Conservation (phyloP, 2,797 vertebrate species). For the Hipposideros larvatus region DNA sequence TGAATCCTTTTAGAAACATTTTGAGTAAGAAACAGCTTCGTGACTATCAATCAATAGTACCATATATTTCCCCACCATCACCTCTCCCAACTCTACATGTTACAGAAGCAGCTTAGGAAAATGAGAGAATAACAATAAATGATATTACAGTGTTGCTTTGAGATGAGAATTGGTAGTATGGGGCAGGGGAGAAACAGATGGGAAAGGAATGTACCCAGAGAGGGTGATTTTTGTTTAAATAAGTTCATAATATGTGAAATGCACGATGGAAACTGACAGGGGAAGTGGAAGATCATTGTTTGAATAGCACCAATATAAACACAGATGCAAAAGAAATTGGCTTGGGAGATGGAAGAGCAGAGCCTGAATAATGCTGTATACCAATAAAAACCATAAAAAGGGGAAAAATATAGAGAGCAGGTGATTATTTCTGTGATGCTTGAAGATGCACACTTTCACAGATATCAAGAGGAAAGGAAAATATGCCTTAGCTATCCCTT, state of each 20-base stretch:
- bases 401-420: constrained; percentile 10
- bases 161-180: constrained; percentile 70
- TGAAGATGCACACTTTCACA: constrained; percentile 46
- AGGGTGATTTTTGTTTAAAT: constrained; percentile 79
- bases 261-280: constrained; percentile 72
- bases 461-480: constrained; percentile 69
- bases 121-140: constrained; percentile 60
- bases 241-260: constrained; percentile 67
- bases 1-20: constrained; percentile 49
- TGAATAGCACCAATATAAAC: constrained; percentile 81
- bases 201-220: constrained; percentile 67
- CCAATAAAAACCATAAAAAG: constrained; percentile 75
- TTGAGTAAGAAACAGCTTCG: constrained; percentile 11
- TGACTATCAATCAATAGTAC: constrained; percentile 39
- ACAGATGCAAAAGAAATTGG: constrained; percentile 77
- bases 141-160: constrained; percentile 54
- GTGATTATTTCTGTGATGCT: constrained; percentile 50
- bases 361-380: constrained; percentile 49
- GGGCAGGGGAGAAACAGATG: constrained; percentile 62
- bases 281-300: constrained; percentile 78
- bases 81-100: constrained; percentile 56
- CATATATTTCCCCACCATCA: not conserved
- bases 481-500: constrained; percentile 21
- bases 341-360: constrained; percentile 72
- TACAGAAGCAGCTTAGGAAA: constrained; percentile 74